Conservation (phyloP, 2,888 invertebrate genomes). For the Macrosiphum euphorbiae region DNA sequence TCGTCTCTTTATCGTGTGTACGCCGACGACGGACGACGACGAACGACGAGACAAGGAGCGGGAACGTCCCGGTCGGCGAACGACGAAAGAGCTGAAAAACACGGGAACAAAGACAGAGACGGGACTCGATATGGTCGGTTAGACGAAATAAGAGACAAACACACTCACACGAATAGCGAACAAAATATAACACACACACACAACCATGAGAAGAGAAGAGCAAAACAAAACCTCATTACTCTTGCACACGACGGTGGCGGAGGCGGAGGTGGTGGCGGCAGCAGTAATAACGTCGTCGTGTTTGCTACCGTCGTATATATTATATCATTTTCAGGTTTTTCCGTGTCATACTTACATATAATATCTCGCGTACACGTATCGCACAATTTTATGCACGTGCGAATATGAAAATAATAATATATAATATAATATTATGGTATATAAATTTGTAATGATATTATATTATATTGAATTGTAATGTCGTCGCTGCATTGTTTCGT, state of each 20-base stretch:
- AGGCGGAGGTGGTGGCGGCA: too few relatives aligned
- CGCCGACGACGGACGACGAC: not conserved
- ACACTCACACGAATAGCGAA: not conserved
- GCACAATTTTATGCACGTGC: not conserved
- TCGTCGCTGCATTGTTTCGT: not conserved
- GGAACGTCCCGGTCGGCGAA: not conserved
- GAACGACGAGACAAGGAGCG: not conserved
- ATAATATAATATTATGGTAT: too few relatives aligned
- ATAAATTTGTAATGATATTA: not conserved
- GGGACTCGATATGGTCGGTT: not conserved
- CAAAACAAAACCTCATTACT: conserved; percentile 48
- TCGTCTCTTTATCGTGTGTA: not conserved
- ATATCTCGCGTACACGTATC: not conserved
- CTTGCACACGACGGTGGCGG: not conserved
- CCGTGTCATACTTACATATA: not conserved
- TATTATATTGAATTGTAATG: not conserved
- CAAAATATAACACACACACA: not conserved
- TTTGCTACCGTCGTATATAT: not conserved
- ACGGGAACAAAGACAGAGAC: not conserved
- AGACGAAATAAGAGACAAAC: not conserved
- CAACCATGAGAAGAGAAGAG: conserved; percentile 8
- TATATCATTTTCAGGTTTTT: not conserved
- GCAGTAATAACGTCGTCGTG: conserved; percentile 12
- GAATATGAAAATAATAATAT: not conserved
- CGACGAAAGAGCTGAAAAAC: conserved; percentile 5